Base-by-base conservation (phyloP, 2,797 vertebrate species). In the Spinibarbus caldwelli region DNA sequence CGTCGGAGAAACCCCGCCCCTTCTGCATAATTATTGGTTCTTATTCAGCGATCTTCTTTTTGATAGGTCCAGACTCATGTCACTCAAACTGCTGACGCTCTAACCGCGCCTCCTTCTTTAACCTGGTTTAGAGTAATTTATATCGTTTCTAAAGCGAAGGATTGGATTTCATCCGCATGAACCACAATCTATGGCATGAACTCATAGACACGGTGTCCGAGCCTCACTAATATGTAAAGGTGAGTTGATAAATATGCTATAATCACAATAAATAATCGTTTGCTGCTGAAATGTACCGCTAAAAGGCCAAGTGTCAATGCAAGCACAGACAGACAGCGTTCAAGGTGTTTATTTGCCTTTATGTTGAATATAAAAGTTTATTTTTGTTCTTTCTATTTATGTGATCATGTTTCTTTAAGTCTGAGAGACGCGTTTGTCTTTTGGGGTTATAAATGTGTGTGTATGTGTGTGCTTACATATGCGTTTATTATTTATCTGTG, bases 101-200 rank as follows among this genome's bases (percentile, higher is more conserved):
- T 86, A 91, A 86, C 84, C 67, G 90, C 90, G 38, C 91, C 93
- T 85, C 85, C 85, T 92, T 88, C 88, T 91, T 91, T 82, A 91
- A 93, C 91, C 88, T 92, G 67, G 89, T 73, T 89, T 89, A 67
- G 89, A 88, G 91, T 92, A 93, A 93, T 91, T 92, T 90, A 94
- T 91, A 89, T 87, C 79, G 72, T 54, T 41, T 17, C 70, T 29
- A 83, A 83, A 90, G 89, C 80, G 70, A 81, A 73, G 72, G 57
- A 17, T 59, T 41, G 41, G 89, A 68, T 88, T 70, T 85, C 29
- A 43, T 11, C 29, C 5, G 76, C 85, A 88, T 83, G n/a, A n/a
- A n/a, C n/a, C n/a, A n/a, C n/a, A n/a, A n/a, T n/a, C n/a, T n/a
- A n/a, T n/a, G n/a, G n/a, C n/a, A n/a, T n/a, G 47, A 14, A 62